Percentiles rank a stretch among this genome's conserved stretches.
Conservation (phyloP, 2,888 invertebrate genomes). For the Agrotis segetum region DNA sequence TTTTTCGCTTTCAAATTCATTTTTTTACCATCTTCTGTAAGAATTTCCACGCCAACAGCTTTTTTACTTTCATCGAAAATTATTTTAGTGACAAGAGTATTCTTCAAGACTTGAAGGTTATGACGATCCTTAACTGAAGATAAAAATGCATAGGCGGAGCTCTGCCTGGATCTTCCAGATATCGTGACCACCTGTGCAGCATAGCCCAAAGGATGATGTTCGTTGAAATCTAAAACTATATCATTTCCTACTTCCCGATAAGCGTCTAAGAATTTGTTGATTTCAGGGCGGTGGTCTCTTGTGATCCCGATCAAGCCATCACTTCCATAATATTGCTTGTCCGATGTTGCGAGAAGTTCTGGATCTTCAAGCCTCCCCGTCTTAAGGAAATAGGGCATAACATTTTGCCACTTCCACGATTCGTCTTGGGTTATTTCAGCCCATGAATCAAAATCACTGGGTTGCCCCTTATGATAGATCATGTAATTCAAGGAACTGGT, state of each 20-base stretch:
- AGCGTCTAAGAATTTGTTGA: slow-evolving; percentile 70
- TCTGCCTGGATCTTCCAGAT: slow-evolving; percentile 78
- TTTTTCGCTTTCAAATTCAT: slow-evolving; percentile 63
- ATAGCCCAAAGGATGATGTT: slow-evolving; percentile 74
- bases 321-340: slow-evolving; percentile 63
- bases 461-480: slow-evolving; percentile 71
- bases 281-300: slow-evolving; percentile 57
- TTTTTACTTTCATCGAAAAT: slow-evolving; percentile 61
- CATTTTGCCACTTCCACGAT: slow-evolving; percentile 71
- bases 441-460: slow-evolving; percentile 72
- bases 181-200: slow-evolving; percentile 59
- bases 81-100: slow-evolving; percentile 68
- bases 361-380: slow-evolving; percentile 66
- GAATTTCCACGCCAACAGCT: slow-evolving; percentile 65
- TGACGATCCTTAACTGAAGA: slow-evolving; percentile 63
- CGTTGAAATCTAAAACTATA: slow-evolving; percentile 69
- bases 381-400: slow-evolving; percentile 71
- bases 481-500: slow-evolving; percentile 72
- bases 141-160: slow-evolving; percentile 81
- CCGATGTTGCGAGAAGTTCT: slow-evolving; percentile 54
- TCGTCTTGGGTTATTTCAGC: slow-evolving; percentile 64
- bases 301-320: slow-evolving; percentile 64
- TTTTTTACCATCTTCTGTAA: slow-evolving; percentile 55
- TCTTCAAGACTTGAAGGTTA: slow-evolving; percentile 70
- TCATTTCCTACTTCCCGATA: slow-evolving; percentile 80